Evolutionary conservation across 2,113 vertebrate species (phyloP).

Genomic region (Dendrocopos noguchii): DNA sequence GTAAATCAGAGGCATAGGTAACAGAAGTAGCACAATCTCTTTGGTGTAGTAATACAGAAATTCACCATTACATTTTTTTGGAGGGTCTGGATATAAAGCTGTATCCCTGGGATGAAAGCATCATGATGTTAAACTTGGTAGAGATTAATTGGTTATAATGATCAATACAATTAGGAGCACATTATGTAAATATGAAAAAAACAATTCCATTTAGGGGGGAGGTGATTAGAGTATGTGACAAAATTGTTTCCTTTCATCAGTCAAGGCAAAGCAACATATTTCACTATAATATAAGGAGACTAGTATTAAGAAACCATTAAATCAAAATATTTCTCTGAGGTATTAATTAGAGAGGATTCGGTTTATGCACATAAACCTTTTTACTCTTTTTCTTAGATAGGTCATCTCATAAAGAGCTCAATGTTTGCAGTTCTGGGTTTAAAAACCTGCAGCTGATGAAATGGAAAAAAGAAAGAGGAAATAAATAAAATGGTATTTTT

Average conservation of each 20-base stretch:
- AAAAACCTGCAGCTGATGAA: neutral
- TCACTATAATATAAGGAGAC: slow-evolving; percentile 55
- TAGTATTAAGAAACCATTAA: slow-evolving; percentile 59
- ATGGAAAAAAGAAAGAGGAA: neutral
- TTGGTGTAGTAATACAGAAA: neutral
- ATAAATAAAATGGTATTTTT: neutral
- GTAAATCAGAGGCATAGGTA: neutral
- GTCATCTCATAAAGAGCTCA: slow-evolving; percentile 58
- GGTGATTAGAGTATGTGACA: slow-evolving; percentile 14
- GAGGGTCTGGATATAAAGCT: neutral
- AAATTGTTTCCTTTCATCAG: slow-evolving; percentile 41
- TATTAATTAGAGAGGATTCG: slow-evolving; percentile 70
- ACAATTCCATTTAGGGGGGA: slow-evolving; percentile 45
- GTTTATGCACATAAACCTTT: slow-evolving; percentile 50
- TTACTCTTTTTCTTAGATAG: slow-evolving; percentile 27
- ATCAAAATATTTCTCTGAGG: slow-evolving; percentile 47
- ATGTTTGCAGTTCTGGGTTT: neutral
- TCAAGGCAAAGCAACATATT: slow-evolving; percentile 58
- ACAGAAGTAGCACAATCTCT: neutral
- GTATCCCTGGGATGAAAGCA: neutral
- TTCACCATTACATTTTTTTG: neutral
- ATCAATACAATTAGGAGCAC: slow-evolving; percentile 14
- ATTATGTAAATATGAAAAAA: slow-evolving; percentile 54
- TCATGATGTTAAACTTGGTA: neutral
- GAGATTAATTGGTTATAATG: slow-evolving; percentile 43